Evolutionary conservation across 2,888 invertebrate genomes (phyloP), one percentile per base, ranked within the genome.

Genomic region (Hybos culiciformis): DNA sequence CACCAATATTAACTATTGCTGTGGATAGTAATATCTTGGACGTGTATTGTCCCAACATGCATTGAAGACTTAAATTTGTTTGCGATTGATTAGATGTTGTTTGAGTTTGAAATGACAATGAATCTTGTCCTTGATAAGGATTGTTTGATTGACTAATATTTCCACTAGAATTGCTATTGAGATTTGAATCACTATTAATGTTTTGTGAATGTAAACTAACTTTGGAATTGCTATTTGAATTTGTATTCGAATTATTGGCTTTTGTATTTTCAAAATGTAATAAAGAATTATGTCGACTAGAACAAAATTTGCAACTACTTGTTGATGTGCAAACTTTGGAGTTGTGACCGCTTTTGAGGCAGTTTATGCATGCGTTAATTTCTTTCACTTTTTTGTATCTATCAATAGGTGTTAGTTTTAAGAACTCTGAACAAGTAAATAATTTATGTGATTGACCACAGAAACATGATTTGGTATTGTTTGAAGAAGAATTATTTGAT

Each of bases 281-380:
- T 23, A 37, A 31, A 2, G 23, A 37, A 21, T 37, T 36, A 21
- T 44, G 44, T 32, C 39, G 39, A 23, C 29, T 34, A 17, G 34
- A 34, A 15, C 42, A 45, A 1, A 39, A 26, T 5, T 20, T 38
- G 38, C 44, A 45, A 21, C n/a, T n/a, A n/a, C 34, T 39, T 24
- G 39, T 11, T 29, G 43, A 32, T 18, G 17, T 36, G 23, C 43
- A 43, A 29, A 29, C 34, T 14, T 15, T 39, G 3, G 39, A 33
- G 7, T 39, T 26, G 29, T 43, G 39, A 15, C 43, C 43, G 14
- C 34, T 39, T 39, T 24, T 20, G 14, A 43, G 39, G 14, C 43
- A 43, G 34, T 39, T 43, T 19, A 39, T 36, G 29, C 34, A 43
- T 26, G 32, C 34, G 23, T 11, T n/a, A 8, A 18, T 24, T 19